These are phyloP conservation scores for Zoroaster sp. DNA, from an alignment of 53 echinoderm and acorn worm genomes.

Conservation along the genomic window DNA sequence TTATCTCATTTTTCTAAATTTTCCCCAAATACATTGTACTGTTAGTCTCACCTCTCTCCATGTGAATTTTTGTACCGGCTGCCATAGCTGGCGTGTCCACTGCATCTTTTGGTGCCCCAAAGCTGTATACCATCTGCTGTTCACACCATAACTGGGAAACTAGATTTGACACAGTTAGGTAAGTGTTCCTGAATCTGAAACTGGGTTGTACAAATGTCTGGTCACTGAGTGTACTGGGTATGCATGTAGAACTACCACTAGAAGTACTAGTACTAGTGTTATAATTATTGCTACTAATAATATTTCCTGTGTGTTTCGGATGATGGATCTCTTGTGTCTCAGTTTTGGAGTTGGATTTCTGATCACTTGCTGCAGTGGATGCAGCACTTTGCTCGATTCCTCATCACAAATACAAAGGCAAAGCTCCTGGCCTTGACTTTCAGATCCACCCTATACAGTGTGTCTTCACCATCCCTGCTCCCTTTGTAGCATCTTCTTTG, in stretches of 20 bases:
- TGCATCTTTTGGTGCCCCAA: conserved; percentile 9
- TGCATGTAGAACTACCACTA: too few species aligned
- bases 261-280: too few species aligned
- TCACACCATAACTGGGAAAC: conserved; percentile 93
- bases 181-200: conserved; percentile 47
- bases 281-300: too few species aligned
- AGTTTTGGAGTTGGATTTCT: background rate
- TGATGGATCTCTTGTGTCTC: background rate
- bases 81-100: conserved; percentile 65
- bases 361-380: background rate
- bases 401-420: conserved; percentile 5
- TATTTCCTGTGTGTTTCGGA: background rate
- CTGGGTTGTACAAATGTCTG: background rate
- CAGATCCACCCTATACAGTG: background rate
- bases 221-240: background rate
- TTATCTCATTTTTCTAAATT: background rate
- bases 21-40: background rate
- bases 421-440: conserved; percentile 24
- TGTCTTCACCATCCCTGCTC: background rate
- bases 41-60: conserved; percentile 64
- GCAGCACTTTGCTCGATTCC: background rate
- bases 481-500: background rate
- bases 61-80: conserved; percentile 74
- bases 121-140: conserved; percentile 81
- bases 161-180: conserved; percentile 78